Conservation (phyloP, 1,140 invertebrate species). For the Sarcophaga bullata region DNA sequence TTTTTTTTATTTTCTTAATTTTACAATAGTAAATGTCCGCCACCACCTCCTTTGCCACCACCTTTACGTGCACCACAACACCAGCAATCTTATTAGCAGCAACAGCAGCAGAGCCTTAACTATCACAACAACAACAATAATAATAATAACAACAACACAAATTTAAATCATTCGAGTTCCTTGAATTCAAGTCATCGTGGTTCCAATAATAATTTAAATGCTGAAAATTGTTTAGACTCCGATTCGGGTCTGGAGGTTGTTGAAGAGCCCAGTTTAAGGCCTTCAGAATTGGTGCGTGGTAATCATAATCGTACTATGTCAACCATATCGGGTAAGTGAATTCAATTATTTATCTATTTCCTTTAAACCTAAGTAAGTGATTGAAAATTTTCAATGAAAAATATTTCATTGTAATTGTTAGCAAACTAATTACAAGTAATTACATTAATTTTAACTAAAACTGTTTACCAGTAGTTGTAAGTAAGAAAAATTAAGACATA, state of each 20-base stretch:
- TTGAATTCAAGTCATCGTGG: slow-evolving; percentile 32
- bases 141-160: slow-evolving; percentile 14
- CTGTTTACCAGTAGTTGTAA: too few species aligned
- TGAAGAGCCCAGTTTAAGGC: slow-evolving; percentile 71
- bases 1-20: neutral
- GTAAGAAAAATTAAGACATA: too few species aligned
- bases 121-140: neutral
- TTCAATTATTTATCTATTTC: neutral
- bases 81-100: neutral
- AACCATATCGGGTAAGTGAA: slow-evolving; percentile 63
- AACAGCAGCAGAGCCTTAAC: slow-evolving; percentile 13
- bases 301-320: slow-evolving; percentile 66
- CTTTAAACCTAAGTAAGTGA: too few species aligned
- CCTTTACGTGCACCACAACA: slow-evolving; percentile 64
- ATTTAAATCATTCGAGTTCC: slow-evolving; percentile 19
- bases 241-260: slow-evolving; percentile 68
- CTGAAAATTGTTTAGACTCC: slow-evolving; percentile 56
- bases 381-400: too few species aligned
- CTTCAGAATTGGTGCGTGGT: slow-evolving; percentile 70
- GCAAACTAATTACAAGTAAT: too few species aligned
- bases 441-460: too few species aligned
- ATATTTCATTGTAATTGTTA: too few species aligned
- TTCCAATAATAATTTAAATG: slow-evolving; percentile 37
- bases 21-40: slow-evolving; percentile 65
- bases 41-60: slow-evolving; percentile 73